Evolutionary conservation across 30 jellyfish, hydroid and myxozoan genomes (phyloP), one percentile per base, ranked within the genome.

Genomic region (Haliclystus octoradiatus): DNA sequence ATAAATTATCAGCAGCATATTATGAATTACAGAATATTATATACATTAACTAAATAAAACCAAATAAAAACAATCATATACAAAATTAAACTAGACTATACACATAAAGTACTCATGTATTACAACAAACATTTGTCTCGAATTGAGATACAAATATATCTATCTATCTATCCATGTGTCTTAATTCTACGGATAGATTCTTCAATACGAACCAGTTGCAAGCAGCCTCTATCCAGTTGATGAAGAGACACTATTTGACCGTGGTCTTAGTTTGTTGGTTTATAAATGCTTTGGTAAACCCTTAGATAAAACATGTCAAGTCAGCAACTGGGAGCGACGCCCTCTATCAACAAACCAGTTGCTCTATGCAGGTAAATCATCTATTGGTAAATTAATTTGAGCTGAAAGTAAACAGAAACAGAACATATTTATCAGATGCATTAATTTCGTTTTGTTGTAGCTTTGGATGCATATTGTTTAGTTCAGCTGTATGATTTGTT

Each of bases 281-380:
- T 62, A 73, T 32, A 80, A 76, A 49, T 74, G 94, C 29, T 75
- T 91, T 23, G 99, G 99, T 0, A 81, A 82, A 66, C 87, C 92
- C 4, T 46, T 91, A 51, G 95, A 91, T 67, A 91, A 91, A 33
- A 82, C 95, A 12, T 91, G 49, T 51, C 99, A 91, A 66, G 92
- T 91, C 46, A 79, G 95, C 29, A 92, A 91, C 73, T 91, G 95
- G 99, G 99, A 91, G 50, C 82, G 66, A 25, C 94, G 99, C 4
- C 99, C 99, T n/a, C 71, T 91, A 29, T 52, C 74, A 15, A 47
- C 26, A 31, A 79, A 76, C 1, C 99, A 91, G 49, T 27, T 82
- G 0, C 22, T 28, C 14, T 91, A 91, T 71, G 99, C 99, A 49
- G 99, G 99, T 91, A 60, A 33, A 33, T 26, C n/a, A n/a, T n/a